These are phyloP conservation scores for Odocoileus virginianus DNA, from an alignment of 2,113 vertebrate genomes.

Conservation along the genomic window DNA sequence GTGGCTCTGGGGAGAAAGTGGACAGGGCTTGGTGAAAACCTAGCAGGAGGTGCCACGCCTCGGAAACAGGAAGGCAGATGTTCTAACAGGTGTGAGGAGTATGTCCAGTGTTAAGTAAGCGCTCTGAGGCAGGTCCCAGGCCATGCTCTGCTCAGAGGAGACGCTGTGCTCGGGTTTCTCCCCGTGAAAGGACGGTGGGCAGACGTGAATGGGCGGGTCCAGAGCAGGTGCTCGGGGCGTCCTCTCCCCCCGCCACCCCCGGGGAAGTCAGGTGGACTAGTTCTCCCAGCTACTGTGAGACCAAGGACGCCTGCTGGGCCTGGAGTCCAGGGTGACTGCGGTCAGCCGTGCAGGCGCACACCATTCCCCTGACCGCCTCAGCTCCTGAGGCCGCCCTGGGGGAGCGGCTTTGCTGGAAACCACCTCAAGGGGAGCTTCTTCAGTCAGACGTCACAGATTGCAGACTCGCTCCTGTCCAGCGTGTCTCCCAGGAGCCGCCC, in stretches of 20 bases:
- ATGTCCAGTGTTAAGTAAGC: not conserved
- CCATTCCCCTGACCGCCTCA: rapidly evolving
- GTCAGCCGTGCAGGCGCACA: not conserved
- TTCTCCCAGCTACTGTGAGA: not conserved
- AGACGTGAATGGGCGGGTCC: not conserved
- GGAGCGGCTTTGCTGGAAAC: not conserved
- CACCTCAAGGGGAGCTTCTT: not conserved
- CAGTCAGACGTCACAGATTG: not conserved
- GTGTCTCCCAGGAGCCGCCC: not conserved
- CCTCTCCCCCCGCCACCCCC: too few relatives aligned
- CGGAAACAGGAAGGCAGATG: not conserved
- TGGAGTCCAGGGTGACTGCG: not conserved
- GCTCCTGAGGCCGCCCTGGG: not conserved
- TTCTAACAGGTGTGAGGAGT: not conserved
- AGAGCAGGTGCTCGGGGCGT: rapidly evolving
- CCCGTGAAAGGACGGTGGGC: not conserved
- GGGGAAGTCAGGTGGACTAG: not conserved
- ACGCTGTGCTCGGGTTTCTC: not conserved
- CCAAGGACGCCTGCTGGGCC: not conserved
- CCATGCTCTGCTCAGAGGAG: not conserved
- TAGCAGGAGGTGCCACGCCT: not conserved
- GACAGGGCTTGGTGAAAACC: not conserved
- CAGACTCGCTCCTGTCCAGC: not conserved
- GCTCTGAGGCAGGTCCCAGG: not conserved
- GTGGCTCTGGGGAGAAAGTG: not conserved